Base-by-base conservation (phyloP, 2,797 vertebrate genomes). In the Acanthiza pusilla region DNA sequence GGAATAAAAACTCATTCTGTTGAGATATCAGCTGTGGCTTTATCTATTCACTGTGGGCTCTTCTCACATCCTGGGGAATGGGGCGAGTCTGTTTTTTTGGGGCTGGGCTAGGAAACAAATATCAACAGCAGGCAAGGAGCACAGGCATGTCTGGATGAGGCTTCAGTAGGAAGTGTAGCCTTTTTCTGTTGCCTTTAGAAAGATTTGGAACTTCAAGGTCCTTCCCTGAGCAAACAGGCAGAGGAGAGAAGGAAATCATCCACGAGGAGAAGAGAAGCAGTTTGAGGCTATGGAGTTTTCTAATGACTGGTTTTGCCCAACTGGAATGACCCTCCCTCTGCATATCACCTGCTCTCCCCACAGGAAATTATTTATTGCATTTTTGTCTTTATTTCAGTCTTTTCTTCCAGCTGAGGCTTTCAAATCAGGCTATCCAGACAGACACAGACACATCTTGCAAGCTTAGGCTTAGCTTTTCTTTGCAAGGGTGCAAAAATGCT, bases 141-240 rank as follows among this genome's bases (percentile, higher is more conserved):
- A 74, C 11, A 19, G 9, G 43, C 29, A 10, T 22, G 23, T 7
- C 40, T 8, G 27, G 32, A 11, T 21, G 1, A 1, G 19, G 38
- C 13, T 84, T 42, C 1, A 0, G 27, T 10, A 30, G 26, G 14
- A 40, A 58, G 11, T 1, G 0, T 4, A 15, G 38, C 13, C 20
- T n/a, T 65, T 71, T 36, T 34, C 40, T 18, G 16, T 6, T 14
- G 11, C 47, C 16, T 72, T 79, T 36, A 16, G n/a, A 82, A 34
- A 53, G 7, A 23, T 36, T 55, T 62, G 48, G 16, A 43, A 16
- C 23, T 42, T 21, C 55, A 53, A 60, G 16, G 6, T 36, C 17
- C 16, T 10, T 4, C 18, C 16, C 25, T 43, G 27, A 34, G 60
- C 18, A 89, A 77, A 63, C 11, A 17, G 67, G 36, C 30, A 60